Base-by-base conservation (phyloP, 2,888 invertebrate genomes). In the Spodoptera exigua region DNA sequence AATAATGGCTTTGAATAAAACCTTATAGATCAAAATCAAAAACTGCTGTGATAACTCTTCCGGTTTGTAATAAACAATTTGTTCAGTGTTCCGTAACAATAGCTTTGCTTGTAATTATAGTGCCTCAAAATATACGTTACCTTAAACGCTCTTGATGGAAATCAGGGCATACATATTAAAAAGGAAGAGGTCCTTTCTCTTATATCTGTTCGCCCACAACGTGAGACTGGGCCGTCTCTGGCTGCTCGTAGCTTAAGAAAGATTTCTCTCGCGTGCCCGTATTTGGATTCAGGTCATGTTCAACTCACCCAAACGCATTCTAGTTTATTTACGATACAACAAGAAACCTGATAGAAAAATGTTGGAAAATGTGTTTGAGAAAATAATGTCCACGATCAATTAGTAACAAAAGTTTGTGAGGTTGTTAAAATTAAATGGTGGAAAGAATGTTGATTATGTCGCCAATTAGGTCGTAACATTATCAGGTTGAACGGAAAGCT, bases 241-340 rank as follows among this genome's bases (percentile, higher is more conserved):
- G 75, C 70, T 79, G 65, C 78, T 76, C 81, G 80, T 75, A 76
- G 75, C 78, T 79, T 70, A 79, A 81, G 80, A 79, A 76, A 90
- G 89, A 92, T 92, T 92, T 92, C 92, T 91, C 92, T 93, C 83
- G 85, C 83, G 87, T 86, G 85, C 85, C 90, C 90, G 89, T 92
- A 90, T 91, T 90, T 72, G 87, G 88, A 93, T 92, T 90, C 88
- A 89, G 93, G 92, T 88, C 92, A 85, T 83, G 83, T 80, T 83
- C 83, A 87, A 87, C 83, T 88, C 88, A 81, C 86, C 89, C 86
- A 89, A 91, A 90, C 85, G 70, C 81, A 86, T 81, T 85, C 87
- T 84, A 79, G 76, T 70, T 72, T 70, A 70, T 63, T 74, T 70
- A 70, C 54, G 54, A 63, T 59, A 61, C 40, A 39, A 66, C 14